These are phyloP conservation scores for Cotesia vestalis DNA, from an alignment of 1,140 invertebrate species.

Conservation along the genomic window DNA sequence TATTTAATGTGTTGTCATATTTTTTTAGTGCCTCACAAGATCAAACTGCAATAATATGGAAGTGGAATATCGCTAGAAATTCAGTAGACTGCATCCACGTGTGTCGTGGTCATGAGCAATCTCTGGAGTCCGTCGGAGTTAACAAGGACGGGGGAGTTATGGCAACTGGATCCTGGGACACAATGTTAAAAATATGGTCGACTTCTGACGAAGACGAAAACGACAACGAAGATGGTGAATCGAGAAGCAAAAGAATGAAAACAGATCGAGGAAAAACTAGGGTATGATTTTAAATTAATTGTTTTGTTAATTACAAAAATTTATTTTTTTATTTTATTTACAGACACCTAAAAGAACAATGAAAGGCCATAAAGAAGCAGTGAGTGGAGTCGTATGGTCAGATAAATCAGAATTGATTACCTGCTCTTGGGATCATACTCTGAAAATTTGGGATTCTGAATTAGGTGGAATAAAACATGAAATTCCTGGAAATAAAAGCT, in stretches of 20 bases:
- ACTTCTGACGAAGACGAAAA: slow-evolving; percentile 60
- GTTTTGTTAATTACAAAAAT: neutral
- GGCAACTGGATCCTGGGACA: slow-evolving; percentile 94
- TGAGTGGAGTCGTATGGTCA: slow-evolving; percentile 87
- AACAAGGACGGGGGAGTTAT: slow-evolving; percentile 73
- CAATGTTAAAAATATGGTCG: slow-evolving; percentile 81
- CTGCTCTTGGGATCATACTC: slow-evolving; percentile 94
- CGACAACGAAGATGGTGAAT: slow-evolving; percentile 63
- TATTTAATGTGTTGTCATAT: slow-evolving; percentile 28
- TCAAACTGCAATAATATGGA: slow-evolving; percentile 91
- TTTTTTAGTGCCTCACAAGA: slow-evolving; percentile 84
- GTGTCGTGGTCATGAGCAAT: slow-evolving; percentile 88
- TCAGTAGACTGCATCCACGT: slow-evolving; percentile 82
- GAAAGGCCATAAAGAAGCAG: slow-evolving; percentile 90
- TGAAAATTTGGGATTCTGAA: slow-evolving; percentile 94
- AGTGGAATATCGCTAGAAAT: slow-evolving; percentile 81
- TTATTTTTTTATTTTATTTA: slow-evolving; percentile 44
- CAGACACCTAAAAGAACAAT: slow-evolving; percentile 88
- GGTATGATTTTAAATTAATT: slow-evolving; percentile 41
- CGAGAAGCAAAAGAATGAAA: slow-evolving; percentile 64
- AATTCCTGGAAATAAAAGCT: slow-evolving; percentile 88
- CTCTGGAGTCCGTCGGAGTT: slow-evolving; percentile 84
- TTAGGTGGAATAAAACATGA: slow-evolving; percentile 83
- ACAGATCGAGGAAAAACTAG: slow-evolving; percentile 56
- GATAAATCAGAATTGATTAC: slow-evolving; percentile 80